Evolutionary conservation across 1,140 invertebrate genomes (phyloP).

Genomic region (Zeugodacus cucurbitae): DNA sequence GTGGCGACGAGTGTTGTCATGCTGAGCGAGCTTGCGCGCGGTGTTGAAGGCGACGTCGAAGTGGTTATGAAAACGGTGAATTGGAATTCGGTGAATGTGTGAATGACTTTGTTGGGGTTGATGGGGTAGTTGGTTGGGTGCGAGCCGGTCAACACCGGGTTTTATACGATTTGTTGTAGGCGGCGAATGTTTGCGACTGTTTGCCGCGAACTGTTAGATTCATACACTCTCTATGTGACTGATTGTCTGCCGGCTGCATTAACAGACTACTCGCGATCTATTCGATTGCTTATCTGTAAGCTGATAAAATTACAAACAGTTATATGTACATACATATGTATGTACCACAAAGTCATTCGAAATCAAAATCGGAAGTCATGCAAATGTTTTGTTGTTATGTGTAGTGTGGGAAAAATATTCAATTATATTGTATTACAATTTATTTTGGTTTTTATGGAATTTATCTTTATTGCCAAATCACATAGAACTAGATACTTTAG

Average conservation of each 20-base stretch:
- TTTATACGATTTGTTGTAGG: neutral
- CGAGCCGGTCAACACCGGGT: neutral
- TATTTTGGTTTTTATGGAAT: no score
- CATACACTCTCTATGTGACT: neutral
- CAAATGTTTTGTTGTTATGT: neutral
- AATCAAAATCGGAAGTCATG: neutral
- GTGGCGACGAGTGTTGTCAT: neutral
- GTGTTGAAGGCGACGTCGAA: neutral
- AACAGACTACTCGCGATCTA: neutral
- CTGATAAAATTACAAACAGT: neutral
- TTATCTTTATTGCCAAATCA: no score
- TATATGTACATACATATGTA: neutral
- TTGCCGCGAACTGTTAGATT: neutral
- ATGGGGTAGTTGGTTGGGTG: neutral
- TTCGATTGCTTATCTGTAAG: neutral
- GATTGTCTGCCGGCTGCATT: neutral
- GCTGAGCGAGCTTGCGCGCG: neutral
- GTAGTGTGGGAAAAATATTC: neutral
- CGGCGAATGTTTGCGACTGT: conserved; percentile 28
- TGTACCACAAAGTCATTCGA: neutral
- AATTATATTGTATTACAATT: no score
- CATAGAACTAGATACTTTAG: no score
- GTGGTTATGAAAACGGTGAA: neutral
- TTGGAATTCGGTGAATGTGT: conserved; percentile 34
- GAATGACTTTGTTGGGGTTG: conserved; percentile 11